Evolutionary conservation across 1,140 invertebrate genomes (phyloP).

Genomic region (Phocides pigmalion): DNA sequence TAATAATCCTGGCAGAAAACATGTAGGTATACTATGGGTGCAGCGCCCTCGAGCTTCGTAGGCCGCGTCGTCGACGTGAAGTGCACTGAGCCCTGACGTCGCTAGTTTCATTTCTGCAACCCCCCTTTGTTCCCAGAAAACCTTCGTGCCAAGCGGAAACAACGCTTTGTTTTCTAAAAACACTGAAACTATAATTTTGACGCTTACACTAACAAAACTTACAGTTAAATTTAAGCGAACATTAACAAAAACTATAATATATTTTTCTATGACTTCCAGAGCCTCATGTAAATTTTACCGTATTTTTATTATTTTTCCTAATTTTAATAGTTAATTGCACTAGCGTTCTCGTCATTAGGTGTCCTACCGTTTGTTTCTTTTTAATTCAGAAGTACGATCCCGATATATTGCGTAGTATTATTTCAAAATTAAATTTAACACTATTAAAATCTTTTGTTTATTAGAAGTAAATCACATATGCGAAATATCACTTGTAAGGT

Average conservation of each 20-base stretch:
- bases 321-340: no score
- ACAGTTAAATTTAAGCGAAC: background rate
- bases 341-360: no score
- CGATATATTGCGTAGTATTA: no score
- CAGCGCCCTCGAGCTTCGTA: background rate
- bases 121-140: conserved; percentile 5
- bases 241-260: no score
- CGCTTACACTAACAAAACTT: background rate
- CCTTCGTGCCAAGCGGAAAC: conserved; percentile 6
- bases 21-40: background rate
- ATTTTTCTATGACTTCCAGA: no score
- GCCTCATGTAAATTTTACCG: no score
- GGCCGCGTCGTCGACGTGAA: conserved; percentile 11
- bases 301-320: no score
- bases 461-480: background rate
- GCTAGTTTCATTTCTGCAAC: background rate
- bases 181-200: background rate
- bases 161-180: background rate
- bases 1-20: background rate
- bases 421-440: no score
- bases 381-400: no score
- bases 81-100: conserved; percentile 11
- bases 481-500: conserved; percentile 1
- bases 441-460: no score
- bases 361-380: no score